phyloP scores from a whole-genome alignment of 2,113 vertebrate species.

The Cnemophilus loriae region DNA sequence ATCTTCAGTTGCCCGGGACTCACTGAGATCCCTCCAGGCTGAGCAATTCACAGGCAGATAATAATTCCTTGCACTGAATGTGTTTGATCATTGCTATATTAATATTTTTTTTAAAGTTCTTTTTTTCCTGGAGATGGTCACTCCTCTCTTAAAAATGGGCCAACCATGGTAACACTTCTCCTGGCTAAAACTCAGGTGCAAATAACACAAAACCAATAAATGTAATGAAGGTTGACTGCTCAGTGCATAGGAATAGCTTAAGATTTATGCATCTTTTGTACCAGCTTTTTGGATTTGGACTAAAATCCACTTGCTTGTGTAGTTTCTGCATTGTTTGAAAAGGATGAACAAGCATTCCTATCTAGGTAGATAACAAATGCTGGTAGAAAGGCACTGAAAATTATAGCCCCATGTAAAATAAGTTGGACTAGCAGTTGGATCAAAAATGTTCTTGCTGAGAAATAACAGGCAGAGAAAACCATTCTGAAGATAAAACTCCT shows the following conservation, averaged over 20 bases:
- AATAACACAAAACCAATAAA: not conserved
- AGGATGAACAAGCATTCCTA: not conserved
- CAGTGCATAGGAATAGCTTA: accelerated
- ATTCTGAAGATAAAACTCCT: not conserved
- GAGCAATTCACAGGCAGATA: not conserved
- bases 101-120: not conserved
- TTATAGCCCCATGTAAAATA: not conserved
- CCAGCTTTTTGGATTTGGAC: not conserved
- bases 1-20: not conserved
- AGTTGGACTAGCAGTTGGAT: not conserved
- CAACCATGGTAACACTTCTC: not conserved
- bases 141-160: not conserved
- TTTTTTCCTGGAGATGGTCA: not conserved
- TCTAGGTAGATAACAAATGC: not conserved
- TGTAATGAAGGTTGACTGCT: not conserved
- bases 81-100: not conserved
- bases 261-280: not conserved
- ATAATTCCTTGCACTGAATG: not conserved
- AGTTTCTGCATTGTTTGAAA: not conserved
- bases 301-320: not conserved
- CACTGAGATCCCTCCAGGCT: not conserved
- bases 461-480: not conserved
- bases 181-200: not conserved
- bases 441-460: not conserved
- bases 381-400: not conserved